Base-by-base conservation (phyloP, 2,113 vertebrate genomes). In the Larimichthys polyactis region DNA sequence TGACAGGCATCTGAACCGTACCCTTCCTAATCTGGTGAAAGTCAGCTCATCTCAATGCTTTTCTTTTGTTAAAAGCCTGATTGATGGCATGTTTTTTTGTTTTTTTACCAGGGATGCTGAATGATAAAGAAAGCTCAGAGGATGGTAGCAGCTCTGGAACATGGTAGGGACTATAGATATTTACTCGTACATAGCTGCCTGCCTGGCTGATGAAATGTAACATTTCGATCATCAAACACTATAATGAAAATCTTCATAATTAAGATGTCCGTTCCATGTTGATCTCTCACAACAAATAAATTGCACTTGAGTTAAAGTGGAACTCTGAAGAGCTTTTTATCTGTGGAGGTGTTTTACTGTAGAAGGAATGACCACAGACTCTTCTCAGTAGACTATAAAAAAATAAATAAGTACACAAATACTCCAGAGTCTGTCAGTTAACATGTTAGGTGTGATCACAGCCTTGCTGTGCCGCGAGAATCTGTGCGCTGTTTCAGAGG, bases 21-120 rank as follows among this genome's bases (percentile, higher is more conserved):
- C 54, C 54, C 36, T 17, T 78, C 55, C 44, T 68, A 72, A 83
- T 78, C 68, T 9, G 19, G 36, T 66, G 54, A 71, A 71, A 83
- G 52, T 78, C 60, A 59, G 52, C 70, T 67, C 43, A 68, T 14
- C 64, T 77, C 60, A 5, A 1, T 65, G 20, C 49, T 67, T 19
- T 65, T 75, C 36, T 66, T 48, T 57, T 40, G 4, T 51, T 63
- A 46, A 68, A 15, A 48, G 15, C 43, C 55, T 40, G 64, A 36
- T 36, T 36, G 1, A 36, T 36, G 32, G 32, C 32, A 36, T 36
- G 32, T 40, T 40, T 8, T 40, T 9, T 8, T 40, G 51, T 40
- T 40, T 9, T 73, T 44, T n/a, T n/a, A 59, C n/a, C 19, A 49
- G 62, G 1, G 44, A 49, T 16, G n/a, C 27, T 43, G 29, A 40